Base-by-base conservation (phyloP, 2,888 invertebrate genomes). In the Cylloceria caligata region DNA sequence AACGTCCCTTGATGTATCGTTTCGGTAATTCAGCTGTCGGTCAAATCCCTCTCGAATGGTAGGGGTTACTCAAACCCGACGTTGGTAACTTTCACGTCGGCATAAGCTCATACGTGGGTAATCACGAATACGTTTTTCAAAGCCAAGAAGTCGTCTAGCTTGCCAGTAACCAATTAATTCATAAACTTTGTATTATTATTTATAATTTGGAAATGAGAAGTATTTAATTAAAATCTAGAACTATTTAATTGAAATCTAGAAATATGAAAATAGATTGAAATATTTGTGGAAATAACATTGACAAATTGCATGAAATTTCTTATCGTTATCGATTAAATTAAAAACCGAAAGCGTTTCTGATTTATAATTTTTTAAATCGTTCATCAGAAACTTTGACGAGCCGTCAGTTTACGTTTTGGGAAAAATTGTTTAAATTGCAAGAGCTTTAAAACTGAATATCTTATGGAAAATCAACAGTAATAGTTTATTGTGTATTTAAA, bases 101-200 rank as follows among this genome's bases (percentile, higher is more conserved):
- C 34, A 73, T 77, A 11, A 5, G 30, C 47, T 49, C 77, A n/a
- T 13, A 16, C 11, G 62, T 69, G 24, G 77, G 64, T 81, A 77
- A 80, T 0, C 27, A 34, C 13, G 73, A 49, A 42, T 52, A 9
- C 24, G 34, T 13, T 65, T 19, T 47, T 11, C 4, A 1, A 19
- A 45, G 2, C n/a, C 24, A 13, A 13, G 4, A 39, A 36, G 4
- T n/a, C 16, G 21, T 71, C 71, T 49, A 47, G 11, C 7, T 80
- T 77, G 62, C 55, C 77, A 36, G 42, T 45, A 9, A 52, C 11
- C 27, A 62, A 21, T 76, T 34, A 30, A 30, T 27, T 3, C 0
- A 55, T 27, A 3, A 55, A 24, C 13, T 27, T 11, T n/a, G 16
- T 47, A 4, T 16, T 55, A 2, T 5, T 55, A 9, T 21, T 30